A percentile compares a stretch with the other conserved stretches of the same genome.
These are phyloP conservation scores for Neoniphon sammara DNA, from an alignment of 2,797 vertebrate species.

Conservation along the genomic window DNA sequence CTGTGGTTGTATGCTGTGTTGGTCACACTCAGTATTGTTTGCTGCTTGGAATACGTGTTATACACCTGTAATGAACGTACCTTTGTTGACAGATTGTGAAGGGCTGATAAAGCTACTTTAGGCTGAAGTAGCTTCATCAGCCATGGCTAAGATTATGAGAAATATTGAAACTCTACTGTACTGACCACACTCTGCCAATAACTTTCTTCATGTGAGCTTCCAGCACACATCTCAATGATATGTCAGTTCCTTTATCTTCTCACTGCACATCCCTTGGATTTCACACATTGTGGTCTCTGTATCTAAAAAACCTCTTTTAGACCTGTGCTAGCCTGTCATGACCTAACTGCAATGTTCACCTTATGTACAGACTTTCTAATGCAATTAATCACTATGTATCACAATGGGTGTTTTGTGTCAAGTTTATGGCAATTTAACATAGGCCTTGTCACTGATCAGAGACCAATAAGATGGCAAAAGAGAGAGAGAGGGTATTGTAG, in stretches of 20 bases:
- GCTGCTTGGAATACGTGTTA: not conserved
- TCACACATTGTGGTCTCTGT: conserved; percentile 1
- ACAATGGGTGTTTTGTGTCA: conserved; percentile 43
- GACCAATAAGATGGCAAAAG: conserved; percentile 19
- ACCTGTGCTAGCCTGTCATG: conserved; percentile 41
- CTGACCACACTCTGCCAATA: not conserved
- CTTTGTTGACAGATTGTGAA: not conserved
- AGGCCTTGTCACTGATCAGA: conserved; percentile 37
- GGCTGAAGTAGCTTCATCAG: not conserved
- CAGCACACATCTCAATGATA: not conserved
- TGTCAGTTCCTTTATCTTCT: conserved; percentile 3
- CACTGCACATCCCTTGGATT: conserved; percentile 15
- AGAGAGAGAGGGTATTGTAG: conserved; percentile 13
- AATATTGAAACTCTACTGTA: not conserved
- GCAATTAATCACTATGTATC: conserved; percentile 39
- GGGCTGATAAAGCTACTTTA: too few species aligned
- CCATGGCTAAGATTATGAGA: not conserved
- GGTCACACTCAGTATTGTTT: not conserved
- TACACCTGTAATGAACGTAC: not conserved
- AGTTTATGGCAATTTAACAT: conserved; percentile 34
- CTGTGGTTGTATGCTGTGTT: not conserved
- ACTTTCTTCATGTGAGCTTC: conserved; percentile 2
- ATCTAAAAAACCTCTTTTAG: conserved; percentile 21
- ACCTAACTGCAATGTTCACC: conserved; percentile 34
- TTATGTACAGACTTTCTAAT: conserved; percentile 38